Base-by-base conservation (phyloP, 2,797 vertebrate species). In the Orestias chungarensis region DNA sequence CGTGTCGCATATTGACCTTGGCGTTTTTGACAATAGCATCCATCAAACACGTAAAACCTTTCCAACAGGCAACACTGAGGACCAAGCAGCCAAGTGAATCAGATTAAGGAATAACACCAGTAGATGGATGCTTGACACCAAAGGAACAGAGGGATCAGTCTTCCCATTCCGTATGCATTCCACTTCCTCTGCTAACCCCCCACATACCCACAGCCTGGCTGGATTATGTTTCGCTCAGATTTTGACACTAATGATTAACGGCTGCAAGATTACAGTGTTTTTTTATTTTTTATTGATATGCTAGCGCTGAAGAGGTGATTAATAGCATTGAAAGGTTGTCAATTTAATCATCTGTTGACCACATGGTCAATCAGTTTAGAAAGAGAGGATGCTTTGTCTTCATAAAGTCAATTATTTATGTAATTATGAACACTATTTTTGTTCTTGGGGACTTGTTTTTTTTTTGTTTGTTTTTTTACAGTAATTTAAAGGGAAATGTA, bases 21-120 rank as follows among this genome's bases (percentile, higher is more conserved):
- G 95, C 96, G 94, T 95, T 95, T 97, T 93, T 97, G 97, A 97
- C 97, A 97, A 96, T 95, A 94, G 91, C 96, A 99, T 98, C 95
- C 95, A 97, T 98, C 97, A 98, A 94, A 88, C 88, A 90, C 93
- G 90, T 93, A 93, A 96, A 96, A 95, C 95, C 94, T 93, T 95
- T 97, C 95, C 95, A 97, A 95, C 94, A 95, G 93, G 93, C 94
- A 92, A 92, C 91, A 79, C 91, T 92, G 89, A 92, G 95, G 89
- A 89, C 93, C 86, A 94, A 92, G 93, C 94, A 92, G 95, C 95
- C 95, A 95, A 96, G 94, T 96, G 95, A 96, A 96, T 95, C 93
- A 95, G 93, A 95, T 95, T 95, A 96, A 95, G 94, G 95, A 96
- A 96, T 96, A 95, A 92, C 95, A 93, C 90, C 93, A 93, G 93